These are phyloP conservation scores for Phrynocephalus guinanensis DNA, from an alignment of 2,797 vertebrate genomes.

Conservation along the genomic window DNA sequence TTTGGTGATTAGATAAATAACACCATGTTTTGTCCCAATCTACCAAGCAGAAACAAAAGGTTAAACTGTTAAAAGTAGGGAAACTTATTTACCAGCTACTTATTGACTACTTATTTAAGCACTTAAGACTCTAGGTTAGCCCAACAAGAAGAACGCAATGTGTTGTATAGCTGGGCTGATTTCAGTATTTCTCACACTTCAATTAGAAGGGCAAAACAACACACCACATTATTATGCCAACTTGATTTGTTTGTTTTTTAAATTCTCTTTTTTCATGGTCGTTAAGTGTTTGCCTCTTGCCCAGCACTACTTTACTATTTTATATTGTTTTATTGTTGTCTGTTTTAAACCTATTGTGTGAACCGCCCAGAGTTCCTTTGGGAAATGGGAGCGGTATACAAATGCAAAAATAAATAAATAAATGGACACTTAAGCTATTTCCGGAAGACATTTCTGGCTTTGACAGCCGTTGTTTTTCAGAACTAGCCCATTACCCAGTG, in stretches of 20 bases:
- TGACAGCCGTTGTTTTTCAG: background rate
- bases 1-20: conserved; percentile 95
- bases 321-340: no score
- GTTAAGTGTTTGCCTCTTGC: no score
- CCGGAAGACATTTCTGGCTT: background rate
- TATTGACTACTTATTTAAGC: background rate
- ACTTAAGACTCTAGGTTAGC: no score
- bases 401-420: no score
- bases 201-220: background rate
- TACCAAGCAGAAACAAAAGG: conserved; percentile 60
- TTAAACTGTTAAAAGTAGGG: background rate
- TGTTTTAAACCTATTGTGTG: no score
- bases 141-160: background rate
- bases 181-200: background rate
- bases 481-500: background rate
- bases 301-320: no score
- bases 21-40: conserved; percentile 91
- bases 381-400: no score
- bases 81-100: background rate
- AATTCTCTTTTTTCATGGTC: no score
- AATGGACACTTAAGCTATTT: background rate
- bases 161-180: background rate
- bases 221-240: background rate
- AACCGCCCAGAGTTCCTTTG: no score
- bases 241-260: background rate